Conservation (phyloP, 2,113 vertebrate species). For the Bos indicus region DNA sequence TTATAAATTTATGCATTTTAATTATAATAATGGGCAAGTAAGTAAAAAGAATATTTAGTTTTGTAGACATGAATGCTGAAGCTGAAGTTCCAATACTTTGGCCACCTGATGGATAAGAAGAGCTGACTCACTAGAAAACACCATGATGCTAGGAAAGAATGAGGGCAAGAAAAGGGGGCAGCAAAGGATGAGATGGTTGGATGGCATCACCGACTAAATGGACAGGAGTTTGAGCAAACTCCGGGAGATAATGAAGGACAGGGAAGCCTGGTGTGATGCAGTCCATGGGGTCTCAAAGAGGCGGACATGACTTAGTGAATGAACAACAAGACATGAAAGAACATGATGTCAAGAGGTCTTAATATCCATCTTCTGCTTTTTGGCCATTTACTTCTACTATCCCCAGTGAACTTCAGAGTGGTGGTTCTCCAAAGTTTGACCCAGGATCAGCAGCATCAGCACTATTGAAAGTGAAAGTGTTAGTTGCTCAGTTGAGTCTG, state of each 20-base stretch:
- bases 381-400: not conserved
- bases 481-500: not conserved
- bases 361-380: not conserved
- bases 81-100: not conserved
- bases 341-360: not conserved
- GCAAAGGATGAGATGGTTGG: not conserved
- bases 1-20: constrained; percentile 13
- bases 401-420: not conserved
- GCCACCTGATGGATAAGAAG: not conserved
- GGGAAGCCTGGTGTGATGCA: not conserved
- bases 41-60: constrained; percentile 7
- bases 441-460: not conserved
- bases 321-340: not conserved
- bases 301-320: not conserved
- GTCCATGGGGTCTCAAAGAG: not conserved
- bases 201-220: not conserved
- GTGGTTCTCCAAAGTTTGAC: not conserved
- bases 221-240: not conserved
- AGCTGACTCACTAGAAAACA: not conserved
- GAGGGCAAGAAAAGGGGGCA: not conserved
- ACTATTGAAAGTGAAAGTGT: not conserved
- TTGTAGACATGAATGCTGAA: not conserved
- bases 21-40: not conserved
- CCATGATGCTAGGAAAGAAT: not conserved
- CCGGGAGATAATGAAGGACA: not conserved